Evolutionary conservation across 2,113 vertebrate species (phyloP).

Genomic region (Aythya baeri): DNA sequence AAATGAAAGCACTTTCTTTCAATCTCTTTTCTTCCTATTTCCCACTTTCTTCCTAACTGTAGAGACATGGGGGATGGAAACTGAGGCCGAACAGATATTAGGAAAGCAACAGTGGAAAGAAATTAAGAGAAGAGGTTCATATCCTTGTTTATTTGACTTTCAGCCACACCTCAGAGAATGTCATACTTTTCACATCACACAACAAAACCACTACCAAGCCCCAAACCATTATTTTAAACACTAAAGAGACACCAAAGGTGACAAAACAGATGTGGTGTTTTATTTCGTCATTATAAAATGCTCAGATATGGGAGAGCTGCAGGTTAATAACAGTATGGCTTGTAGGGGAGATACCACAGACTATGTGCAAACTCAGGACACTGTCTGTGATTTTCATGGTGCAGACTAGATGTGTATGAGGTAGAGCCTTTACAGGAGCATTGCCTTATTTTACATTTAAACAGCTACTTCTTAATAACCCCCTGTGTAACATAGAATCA

Average conservation of each 20-base stretch:
- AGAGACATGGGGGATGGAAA: neutral
- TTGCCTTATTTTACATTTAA: neutral
- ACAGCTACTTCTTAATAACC: neutral
- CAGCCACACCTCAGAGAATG: neutral
- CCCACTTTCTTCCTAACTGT: neutral
- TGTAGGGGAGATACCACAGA: neutral
- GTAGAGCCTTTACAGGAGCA: rapidly evolving
- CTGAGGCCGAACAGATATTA: neutral
- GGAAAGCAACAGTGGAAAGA: neutral
- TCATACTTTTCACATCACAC: neutral
- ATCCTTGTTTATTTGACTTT: neutral
- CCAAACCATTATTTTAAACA: neutral
- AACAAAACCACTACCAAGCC: neutral
- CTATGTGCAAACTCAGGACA: neutral
- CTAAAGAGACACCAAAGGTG: neutral
- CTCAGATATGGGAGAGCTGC: neutral
- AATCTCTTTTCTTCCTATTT: neutral
- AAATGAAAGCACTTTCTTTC: neutral
- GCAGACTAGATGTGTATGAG: rapidly evolving
- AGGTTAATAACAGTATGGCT: neutral
- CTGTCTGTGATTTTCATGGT: neutral
- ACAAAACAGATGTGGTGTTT: neutral
- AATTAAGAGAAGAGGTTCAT: neutral
- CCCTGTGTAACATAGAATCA: neutral
- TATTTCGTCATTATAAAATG: neutral